Percentiles rank a stretch among this genome's conserved stretches.
Evolutionary conservation across 2,888 invertebrate species (phyloP).

Genomic region (Pollenia griseotomentosa): DNA sequence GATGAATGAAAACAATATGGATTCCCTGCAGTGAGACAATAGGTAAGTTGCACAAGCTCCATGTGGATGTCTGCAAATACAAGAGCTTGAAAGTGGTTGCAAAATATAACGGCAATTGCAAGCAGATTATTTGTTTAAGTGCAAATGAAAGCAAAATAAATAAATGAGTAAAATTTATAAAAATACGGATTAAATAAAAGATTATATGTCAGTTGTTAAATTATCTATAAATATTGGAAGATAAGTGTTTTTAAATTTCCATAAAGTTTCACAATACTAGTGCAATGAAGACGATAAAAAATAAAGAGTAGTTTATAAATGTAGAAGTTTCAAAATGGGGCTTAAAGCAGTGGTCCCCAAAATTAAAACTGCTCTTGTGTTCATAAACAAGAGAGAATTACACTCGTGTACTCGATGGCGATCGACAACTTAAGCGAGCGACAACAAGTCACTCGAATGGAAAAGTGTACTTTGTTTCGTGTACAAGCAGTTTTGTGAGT

Average conservation of each 20-base stretch:
- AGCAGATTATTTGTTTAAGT: slow-evolving; percentile 10
- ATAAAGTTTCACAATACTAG: no score
- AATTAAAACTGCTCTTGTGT: no score
- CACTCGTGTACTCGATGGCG: no score
- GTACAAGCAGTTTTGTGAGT: no score
- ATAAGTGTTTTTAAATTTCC: background rate
- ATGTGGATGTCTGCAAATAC: slow-evolving; percentile 89
- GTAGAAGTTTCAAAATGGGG: no score
- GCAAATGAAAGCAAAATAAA: slow-evolving; percentile 58
- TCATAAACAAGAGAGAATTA: no score
- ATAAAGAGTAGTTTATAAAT: no score
- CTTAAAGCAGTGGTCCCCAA: no score
- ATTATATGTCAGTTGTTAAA: slow-evolving; percentile 4
- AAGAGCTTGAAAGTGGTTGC: slow-evolving; percentile 78
- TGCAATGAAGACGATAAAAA: no score
- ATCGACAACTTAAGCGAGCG: no score
- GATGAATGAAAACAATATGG: slow-evolving; percentile 90
- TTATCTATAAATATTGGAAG: background rate
- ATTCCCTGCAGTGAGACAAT: slow-evolving; percentile 90
- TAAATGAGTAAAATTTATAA: background rate
- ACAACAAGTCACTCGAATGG: no score
- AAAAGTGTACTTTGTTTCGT: no score
- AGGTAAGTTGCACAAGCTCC: slow-evolving; percentile 90
- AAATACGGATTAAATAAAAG: slow-evolving; percentile 24
- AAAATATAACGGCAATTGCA: slow-evolving; percentile 39